Conservation (phyloP, 2,888 invertebrate genomes). For the Ennomos fuscantarius region DNA sequence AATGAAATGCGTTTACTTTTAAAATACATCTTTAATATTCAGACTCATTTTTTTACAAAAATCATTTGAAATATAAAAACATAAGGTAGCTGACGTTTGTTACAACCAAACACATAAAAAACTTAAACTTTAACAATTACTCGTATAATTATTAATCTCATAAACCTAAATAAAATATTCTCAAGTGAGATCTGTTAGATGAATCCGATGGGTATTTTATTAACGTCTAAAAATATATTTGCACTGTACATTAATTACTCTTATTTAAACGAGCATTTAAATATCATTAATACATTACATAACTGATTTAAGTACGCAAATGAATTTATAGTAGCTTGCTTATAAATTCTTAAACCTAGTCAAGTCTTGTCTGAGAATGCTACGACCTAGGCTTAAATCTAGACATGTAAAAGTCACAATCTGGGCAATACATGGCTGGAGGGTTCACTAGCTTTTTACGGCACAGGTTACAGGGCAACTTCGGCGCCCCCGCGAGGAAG, state of each 20-base stretch:
- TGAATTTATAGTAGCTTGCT: constrained; percentile 7
- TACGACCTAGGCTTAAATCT: constrained; percentile 89
- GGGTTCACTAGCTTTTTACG: constrained; percentile 92
- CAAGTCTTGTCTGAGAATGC: constrained; percentile 37
- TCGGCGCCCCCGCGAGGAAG: constrained; percentile 66
- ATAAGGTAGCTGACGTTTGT: constrained; percentile 1
- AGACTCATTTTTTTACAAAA: constrained; percentile 31
- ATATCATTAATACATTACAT: constrained; percentile 1
- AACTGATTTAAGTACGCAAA: constrained; percentile 7
- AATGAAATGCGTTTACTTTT: constrained; percentile 14
- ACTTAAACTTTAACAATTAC: background rate
- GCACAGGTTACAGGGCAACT: constrained; percentile 93
- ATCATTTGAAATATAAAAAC: constrained; percentile 17
- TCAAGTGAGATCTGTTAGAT: constrained; percentile 71
- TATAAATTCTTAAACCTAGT: constrained; percentile 1
- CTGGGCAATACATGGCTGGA: constrained; percentile 93
- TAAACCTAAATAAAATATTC: constrained; percentile 46
- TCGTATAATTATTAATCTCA: constrained; percentile 29
- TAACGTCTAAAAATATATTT: constrained; percentile 27
- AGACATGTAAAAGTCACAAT: constrained; percentile 97
- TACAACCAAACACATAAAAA: background rate
- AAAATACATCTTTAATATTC: constrained; percentile 29
- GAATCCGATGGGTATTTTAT: constrained; percentile 42
- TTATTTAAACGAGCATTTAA: constrained; percentile 8
- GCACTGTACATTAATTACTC: constrained; percentile 27